Evolutionary conservation across 2,888 invertebrate species (phyloP).

Genomic region (Rotaria macrura): DNA sequence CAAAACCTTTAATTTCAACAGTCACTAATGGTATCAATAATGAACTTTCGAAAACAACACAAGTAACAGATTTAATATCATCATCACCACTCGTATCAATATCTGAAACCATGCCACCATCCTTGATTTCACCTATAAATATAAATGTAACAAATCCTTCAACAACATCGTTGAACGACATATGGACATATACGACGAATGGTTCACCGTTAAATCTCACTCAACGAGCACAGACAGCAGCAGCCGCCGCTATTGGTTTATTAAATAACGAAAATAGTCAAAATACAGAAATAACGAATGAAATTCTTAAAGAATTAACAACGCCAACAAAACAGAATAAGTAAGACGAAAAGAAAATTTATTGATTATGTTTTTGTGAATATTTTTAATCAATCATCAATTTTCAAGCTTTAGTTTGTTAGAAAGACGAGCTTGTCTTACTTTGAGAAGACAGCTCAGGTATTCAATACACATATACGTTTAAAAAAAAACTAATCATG

Average conservation of each 20-base stretch:
- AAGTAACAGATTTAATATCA: background rate
- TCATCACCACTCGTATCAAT: background rate
- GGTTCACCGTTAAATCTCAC: background rate
- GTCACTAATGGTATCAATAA: background rate
- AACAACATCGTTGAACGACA: background rate
- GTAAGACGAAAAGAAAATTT: background rate
- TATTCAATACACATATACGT: background rate
- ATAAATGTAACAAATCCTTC: background rate
- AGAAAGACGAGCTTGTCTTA: background rate
- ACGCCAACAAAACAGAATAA: slow-evolving; percentile 17
- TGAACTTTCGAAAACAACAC: background rate
- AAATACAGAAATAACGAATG: background rate
- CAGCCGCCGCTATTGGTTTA: background rate
- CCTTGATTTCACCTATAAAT: background rate
- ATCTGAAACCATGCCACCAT: background rate
- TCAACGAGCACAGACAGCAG: background rate
- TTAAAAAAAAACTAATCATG: background rate
- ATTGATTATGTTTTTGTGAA: background rate
- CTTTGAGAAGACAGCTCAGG: background rate
- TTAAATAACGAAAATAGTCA: background rate
- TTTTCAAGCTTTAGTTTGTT: background rate
- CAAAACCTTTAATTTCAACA: background rate
- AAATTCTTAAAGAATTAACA: slow-evolving; percentile 18
- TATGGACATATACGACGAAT: background rate
- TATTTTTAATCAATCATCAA: background rate